phyloP scores from a whole-genome alignment of 2,888 invertebrate genomes.

The Dolomedes plantarius region DNA sequence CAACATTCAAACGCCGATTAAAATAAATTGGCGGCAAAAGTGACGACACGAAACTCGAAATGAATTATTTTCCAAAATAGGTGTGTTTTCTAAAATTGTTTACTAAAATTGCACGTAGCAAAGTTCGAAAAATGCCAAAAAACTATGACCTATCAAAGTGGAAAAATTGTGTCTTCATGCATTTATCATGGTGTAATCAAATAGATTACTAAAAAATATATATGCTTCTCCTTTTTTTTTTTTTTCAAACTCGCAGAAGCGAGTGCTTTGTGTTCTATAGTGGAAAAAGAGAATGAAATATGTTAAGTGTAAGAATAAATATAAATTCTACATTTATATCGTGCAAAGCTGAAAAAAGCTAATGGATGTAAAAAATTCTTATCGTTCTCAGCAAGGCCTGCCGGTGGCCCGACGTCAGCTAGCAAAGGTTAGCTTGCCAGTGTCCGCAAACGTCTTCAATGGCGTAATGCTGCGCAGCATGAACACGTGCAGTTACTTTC shows the following conservation, averaged over 20 bases:
- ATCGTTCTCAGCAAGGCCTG: not conserved
- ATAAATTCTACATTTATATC: not conserved
- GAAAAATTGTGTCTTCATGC: not conserved
- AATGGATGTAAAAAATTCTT: not conserved
- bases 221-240: too few species aligned
- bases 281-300: not conserved
- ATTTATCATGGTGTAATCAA: not conserved
- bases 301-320: conserved; percentile 4
- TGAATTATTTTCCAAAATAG: not conserved
- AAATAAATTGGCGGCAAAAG: not conserved
- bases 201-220: conserved; percentile 4
- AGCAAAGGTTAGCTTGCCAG: conserved; percentile 16
- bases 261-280: not conserved
- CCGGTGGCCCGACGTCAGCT: not conserved
- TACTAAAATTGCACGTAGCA: conserved; percentile 4
- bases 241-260: not conserved
- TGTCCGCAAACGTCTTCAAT: conserved; percentile 45
- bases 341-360: conserved; percentile 4
- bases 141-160: not conserved
- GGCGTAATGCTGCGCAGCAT: conserved; percentile 68
- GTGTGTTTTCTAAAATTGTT: not conserved
- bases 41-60: not conserved
- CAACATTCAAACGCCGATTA: not conserved
- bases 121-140: not conserved
- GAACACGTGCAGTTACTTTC: conserved; percentile 50